A percentile compares a stretch with the other conserved stretches of the same genome.
Conservation (phyloP, 2,888 invertebrate species). For the Calliopum simillimum region DNA sequence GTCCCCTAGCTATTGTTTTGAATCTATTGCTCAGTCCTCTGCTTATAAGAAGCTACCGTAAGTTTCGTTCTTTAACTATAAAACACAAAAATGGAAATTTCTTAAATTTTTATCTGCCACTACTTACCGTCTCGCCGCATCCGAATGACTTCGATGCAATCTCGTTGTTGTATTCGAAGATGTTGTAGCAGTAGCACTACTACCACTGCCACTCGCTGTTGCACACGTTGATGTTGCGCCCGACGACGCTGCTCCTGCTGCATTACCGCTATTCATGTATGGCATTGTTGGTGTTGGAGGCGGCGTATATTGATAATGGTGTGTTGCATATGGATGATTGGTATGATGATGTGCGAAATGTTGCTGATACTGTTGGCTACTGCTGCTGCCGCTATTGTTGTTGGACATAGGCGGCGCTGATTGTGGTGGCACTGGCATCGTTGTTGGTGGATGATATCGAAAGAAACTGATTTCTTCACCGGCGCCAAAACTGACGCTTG, state of each 20-base stretch:
- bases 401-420: constrained; percentile 61
- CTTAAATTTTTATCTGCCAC: not conserved
- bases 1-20: constrained; percentile 37
- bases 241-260: constrained; percentile 10
- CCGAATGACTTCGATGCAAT: constrained; percentile 62
- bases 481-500: constrained; percentile 60
- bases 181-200: constrained; percentile 33
- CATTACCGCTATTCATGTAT: constrained; percentile 33
- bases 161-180: constrained; percentile 48
- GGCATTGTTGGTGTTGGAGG: constrained; percentile 59
- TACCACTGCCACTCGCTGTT: constrained; percentile 27
- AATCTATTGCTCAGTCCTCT: not conserved
- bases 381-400: constrained; percentile 44
- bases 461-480: constrained; percentile 63
- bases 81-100: no score
- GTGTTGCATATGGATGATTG: constrained; percentile 43
- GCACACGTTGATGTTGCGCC: constrained; percentile 20
- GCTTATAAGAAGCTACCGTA: no score
- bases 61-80: no score
- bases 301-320: constrained; percentile 58
- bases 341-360: constrained; percentile 55
- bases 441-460: constrained; percentile 55
- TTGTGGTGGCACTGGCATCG: constrained; percentile 55
- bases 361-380: constrained; percentile 49
- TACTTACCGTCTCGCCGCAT: constrained; percentile 65